A percentile compares a stretch with the other conserved stretches of the same genome.
Conservation (phyloP, 2,797 vertebrate species). For the Manis pentadactyla region DNA sequence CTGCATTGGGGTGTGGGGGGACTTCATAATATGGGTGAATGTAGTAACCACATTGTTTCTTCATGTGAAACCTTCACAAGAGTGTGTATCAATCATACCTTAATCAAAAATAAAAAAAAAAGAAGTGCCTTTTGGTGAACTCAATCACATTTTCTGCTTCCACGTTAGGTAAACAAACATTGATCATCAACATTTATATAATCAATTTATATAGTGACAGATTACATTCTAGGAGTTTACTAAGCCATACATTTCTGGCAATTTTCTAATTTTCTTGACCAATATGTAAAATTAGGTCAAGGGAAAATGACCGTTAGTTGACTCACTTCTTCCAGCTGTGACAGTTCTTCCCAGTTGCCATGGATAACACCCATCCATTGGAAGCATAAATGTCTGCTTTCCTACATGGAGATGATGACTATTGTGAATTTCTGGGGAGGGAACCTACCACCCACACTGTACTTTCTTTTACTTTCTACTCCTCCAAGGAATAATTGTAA, state of each 20-base stretch:
- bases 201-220: not conserved
- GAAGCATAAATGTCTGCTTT: constrained; percentile 68
- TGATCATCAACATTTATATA: not conserved
- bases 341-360: constrained; percentile 76
- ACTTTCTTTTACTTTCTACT: constrained; percentile 74
- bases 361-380: constrained; percentile 59
- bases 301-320: constrained; percentile 81
- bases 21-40: no score
- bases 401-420: constrained; percentile 72
- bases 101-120: no score
- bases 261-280: constrained; percentile 45
- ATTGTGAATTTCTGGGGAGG: constrained; percentile 78
- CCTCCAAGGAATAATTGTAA: constrained; percentile 78
- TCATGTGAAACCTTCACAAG: no score
- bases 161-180: not conserved
- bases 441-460: constrained; percentile 72
- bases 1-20: no score
- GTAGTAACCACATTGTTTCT: no score
- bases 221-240: not conserved
- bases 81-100: no score
- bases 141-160: not conserved
- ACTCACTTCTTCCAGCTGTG: constrained; percentile 75
- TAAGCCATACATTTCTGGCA: not conserved
- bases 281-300: constrained; percentile 51
- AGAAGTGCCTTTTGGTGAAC: constrained; percentile 7